A percentile compares a stretch with the other conserved stretches of the same genome.
Evolutionary conservation across 2,797 vertebrate species (phyloP).

Genomic region (Crenuchus spilurus): DNA sequence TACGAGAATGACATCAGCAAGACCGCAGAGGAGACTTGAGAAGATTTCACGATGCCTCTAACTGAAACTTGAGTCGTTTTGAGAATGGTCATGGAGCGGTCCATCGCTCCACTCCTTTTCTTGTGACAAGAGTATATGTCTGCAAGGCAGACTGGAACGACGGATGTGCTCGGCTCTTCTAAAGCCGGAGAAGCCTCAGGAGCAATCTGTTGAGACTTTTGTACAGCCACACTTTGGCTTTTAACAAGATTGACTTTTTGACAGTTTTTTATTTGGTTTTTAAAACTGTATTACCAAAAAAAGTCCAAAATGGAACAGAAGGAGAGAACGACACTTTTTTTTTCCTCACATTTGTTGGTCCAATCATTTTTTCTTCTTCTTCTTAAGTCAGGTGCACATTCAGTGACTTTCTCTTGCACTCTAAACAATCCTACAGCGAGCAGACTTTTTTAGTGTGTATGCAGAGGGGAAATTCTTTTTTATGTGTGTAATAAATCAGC

Average conservation of each 20-base stretch:
- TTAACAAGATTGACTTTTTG: slow-evolving; percentile 37
- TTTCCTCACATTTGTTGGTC: slow-evolving; percentile 8
- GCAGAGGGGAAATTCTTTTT: slow-evolving; percentile 16
- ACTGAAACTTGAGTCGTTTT: slow-evolving; percentile 17
- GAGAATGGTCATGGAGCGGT: slow-evolving; percentile 19
- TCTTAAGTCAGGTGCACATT: background rate
- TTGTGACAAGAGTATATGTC: slow-evolving; percentile 46
- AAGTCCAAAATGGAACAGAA: slow-evolving; percentile 24
- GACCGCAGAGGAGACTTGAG: background rate
- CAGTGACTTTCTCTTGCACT: slow-evolving; percentile 13
- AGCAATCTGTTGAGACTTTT: slow-evolving; percentile 53
- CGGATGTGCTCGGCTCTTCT: slow-evolving; percentile 30
- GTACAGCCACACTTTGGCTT: slow-evolving; percentile 35
- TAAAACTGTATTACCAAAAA: slow-evolving; percentile 49
- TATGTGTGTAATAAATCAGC: slow-evolving; percentile 36
- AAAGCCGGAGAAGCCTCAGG: slow-evolving; percentile 45
- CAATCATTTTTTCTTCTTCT: background rate
- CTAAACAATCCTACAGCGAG: slow-evolving; percentile 12
- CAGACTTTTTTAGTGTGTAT: slow-evolving; percentile 14
- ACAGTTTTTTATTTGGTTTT: slow-evolving; percentile 40
- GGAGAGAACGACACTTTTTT: background rate
- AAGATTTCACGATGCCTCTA: slow-evolving; percentile 12
- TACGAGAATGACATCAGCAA: background rate
- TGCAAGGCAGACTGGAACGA: slow-evolving; percentile 55
- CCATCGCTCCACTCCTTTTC: slow-evolving; percentile 17